Conservation (phyloP, 2,113 vertebrate species). For the Illadopsis cleaveri region DNA sequence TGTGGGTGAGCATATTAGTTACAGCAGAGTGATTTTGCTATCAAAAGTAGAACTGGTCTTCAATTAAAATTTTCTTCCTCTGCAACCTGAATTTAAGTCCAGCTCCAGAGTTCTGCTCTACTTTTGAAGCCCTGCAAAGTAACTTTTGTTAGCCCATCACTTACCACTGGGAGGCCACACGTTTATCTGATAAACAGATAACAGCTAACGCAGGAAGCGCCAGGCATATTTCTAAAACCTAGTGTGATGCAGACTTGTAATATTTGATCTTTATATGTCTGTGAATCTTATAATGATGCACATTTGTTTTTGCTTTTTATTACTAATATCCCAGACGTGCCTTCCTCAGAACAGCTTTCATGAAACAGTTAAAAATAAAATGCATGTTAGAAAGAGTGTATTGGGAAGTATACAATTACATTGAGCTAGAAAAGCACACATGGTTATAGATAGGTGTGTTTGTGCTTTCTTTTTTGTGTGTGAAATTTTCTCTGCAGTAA, state of each 20-base stretch:
- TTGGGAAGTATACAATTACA: background rate
- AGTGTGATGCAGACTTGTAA: background rate
- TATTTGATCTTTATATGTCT: background rate
- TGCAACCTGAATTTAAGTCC: background rate
- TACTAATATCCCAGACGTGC: background rate
- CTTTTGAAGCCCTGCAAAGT: background rate
- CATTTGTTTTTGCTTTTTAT: background rate
- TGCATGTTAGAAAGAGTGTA: background rate
- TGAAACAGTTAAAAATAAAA: background rate
- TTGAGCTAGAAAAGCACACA: background rate
- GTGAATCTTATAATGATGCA: background rate
- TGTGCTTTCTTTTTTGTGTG: background rate
- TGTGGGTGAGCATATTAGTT: constrained; percentile 38
- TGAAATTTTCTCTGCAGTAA: background rate
- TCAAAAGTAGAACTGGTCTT: background rate
- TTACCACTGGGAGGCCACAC: constrained; percentile 33
- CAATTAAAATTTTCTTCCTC: background rate
- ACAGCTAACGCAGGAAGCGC: background rate
- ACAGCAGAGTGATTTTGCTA: constrained; percentile 34
- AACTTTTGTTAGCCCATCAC: background rate
- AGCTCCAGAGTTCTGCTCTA: background rate
- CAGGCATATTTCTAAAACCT: background rate
- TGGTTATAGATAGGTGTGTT: background rate
- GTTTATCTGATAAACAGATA: background rate
- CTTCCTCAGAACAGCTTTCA: background rate